Conservation (phyloP, 1,140 invertebrate genomes). For the Drosophila melanica region DNA sequence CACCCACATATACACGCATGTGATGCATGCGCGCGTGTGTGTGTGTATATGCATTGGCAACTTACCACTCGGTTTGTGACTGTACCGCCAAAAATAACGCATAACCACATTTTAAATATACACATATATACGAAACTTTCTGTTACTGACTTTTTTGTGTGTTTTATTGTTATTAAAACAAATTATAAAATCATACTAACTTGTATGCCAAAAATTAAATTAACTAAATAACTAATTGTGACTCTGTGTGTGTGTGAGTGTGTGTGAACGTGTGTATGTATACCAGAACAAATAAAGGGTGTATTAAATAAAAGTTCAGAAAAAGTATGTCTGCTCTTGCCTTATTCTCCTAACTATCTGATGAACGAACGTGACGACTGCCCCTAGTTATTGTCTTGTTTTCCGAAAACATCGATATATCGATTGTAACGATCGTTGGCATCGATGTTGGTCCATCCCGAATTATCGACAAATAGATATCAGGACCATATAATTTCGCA, state of each 20-base stretch:
- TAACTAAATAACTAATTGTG: background rate
- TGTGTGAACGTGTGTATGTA: constrained; percentile 5
- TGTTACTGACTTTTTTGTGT: background rate
- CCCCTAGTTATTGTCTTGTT: constrained; percentile 1
- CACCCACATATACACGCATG: constrained; percentile 13
- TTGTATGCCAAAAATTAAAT: background rate
- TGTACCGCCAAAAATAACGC: constrained; percentile 31
- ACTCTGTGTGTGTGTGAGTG: background rate
- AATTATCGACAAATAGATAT: background rate
- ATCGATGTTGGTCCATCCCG: background rate
- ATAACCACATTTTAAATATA: background rate
- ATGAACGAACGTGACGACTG: constrained; percentile 6
- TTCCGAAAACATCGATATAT: constrained; percentile 3
- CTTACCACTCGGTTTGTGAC: constrained; percentile 39
- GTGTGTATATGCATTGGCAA: constrained; percentile 22
- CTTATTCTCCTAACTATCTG: constrained; percentile 40
- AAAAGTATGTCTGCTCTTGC: constrained; percentile 34
- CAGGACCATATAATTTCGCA: too few species aligned
- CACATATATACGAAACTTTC: background rate
- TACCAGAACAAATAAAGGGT: constrained; percentile 8
- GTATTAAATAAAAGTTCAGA: constrained; percentile 8
- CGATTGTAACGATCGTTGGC: constrained; percentile 16
- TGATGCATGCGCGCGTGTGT: constrained; percentile 13
- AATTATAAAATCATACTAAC: constrained; percentile 1
- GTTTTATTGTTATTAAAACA: background rate